Conservation (phyloP, 1,140 invertebrate species). For the Andrena cerasifolii region DNA sequence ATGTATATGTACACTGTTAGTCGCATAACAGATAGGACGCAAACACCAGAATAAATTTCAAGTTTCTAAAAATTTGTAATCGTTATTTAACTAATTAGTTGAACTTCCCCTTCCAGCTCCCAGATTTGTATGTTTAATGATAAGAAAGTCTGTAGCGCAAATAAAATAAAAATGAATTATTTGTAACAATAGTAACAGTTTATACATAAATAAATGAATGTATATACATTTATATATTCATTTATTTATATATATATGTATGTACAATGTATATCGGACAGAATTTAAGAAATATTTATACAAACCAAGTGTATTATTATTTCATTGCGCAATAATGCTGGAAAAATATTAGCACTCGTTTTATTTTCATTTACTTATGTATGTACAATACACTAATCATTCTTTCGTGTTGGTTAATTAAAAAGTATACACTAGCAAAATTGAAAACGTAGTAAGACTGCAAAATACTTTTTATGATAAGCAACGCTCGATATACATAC, state of each 20-base stretch:
- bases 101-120: too few relatives aligned
- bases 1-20: neutral
- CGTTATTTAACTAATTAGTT: neutral
- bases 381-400: constrained; percentile 53
- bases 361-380: constrained; percentile 47
- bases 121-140: too few relatives aligned
- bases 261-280: constrained; percentile 33
- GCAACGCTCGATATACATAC: neutral
- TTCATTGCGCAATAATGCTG: constrained; percentile 65
- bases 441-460: constrained; percentile 12
- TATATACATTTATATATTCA: neutral
- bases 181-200: constrained; percentile 4
- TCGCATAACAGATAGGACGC: neutral
- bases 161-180: constrained; percentile 13
- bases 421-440: constrained; percentile 29
- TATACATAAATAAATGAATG: constrained; percentile 15
- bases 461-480: constrained; percentile 33
- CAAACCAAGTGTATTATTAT: constrained; percentile 42
- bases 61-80: neutral
- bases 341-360: constrained; percentile 68
- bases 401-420: constrained; percentile 28
- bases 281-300: constrained; percentile 34
- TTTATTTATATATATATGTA: constrained; percentile 3
- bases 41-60: constrained; percentile 4
- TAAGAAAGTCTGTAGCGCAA: neutral